These are phyloP conservation scores for Pteropus rufus DNA, from an alignment of 2,797 vertebrate species.

Conservation along the genomic window DNA sequence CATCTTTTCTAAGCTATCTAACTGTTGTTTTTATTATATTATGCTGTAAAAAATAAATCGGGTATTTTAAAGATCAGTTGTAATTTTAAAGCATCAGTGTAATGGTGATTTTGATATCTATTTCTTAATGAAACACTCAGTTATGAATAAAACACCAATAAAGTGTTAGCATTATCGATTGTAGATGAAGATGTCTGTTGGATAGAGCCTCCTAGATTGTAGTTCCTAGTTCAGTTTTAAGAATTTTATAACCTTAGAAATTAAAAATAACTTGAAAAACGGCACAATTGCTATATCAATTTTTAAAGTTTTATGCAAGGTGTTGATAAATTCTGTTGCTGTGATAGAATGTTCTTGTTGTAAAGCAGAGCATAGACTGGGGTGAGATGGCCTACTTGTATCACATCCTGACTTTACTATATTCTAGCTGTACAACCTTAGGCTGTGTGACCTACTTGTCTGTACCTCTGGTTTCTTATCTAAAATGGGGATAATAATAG, in stretches of 20 bases:
- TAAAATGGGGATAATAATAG: background rate
- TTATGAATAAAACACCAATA: constrained; percentile 79
- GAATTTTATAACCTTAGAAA: constrained; percentile 57
- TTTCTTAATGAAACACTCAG: constrained; percentile 73
- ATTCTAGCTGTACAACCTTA: background rate
- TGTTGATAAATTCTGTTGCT: background rate
- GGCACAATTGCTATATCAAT: background rate
- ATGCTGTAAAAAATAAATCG: constrained; percentile 32
- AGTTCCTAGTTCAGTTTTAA: background rate
- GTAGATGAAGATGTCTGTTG: constrained; percentile 64
- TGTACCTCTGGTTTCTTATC: background rate
- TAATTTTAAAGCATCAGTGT: constrained; percentile 29
- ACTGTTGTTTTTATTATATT: constrained; percentile 6
- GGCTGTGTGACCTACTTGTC: background rate
- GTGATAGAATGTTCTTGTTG: background rate
- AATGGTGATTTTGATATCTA: constrained; percentile 54
- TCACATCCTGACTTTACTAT: background rate
- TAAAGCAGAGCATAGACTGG: background rate
- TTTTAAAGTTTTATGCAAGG: background rate
- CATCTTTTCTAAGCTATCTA: background rate
- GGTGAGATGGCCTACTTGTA: background rate
- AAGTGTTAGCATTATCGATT: constrained; percentile 66
- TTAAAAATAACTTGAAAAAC: constrained; percentile 62
- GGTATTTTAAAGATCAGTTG: background rate
- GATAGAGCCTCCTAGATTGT: background rate